A percentile compares a stretch with the other conserved stretches of the same genome.
Evolutionary conservation across 2,797 vertebrate species (phyloP).

Genomic region (Echiichthys vipera): DNA sequence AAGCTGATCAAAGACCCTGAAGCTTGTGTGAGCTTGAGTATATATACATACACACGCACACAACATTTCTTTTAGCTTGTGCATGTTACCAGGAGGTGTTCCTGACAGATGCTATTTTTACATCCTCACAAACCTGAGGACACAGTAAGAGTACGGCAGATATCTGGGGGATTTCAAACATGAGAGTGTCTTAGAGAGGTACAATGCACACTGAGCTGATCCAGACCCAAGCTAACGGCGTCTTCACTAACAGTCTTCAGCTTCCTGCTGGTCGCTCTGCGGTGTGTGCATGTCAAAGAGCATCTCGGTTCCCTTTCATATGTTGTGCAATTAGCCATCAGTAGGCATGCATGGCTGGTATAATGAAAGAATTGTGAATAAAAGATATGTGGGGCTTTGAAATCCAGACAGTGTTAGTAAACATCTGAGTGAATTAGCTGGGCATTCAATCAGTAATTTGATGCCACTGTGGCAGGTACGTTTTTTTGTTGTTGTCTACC

Average conservation of each 20-base stretch:
- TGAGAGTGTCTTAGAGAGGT: conserved; percentile 22
- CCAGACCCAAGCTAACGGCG: conserved; percentile 28
- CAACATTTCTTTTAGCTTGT: neutral
- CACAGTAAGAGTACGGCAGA: conserved; percentile 1
- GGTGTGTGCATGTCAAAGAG: conserved; percentile 76
- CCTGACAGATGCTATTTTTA: conserved; percentile 30
- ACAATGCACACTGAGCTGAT: conserved; percentile 16
- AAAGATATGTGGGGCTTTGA: conserved; percentile 73
- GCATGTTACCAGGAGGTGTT: neutral
- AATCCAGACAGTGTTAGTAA: conserved; percentile 64
- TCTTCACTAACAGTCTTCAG: conserved; percentile 55
- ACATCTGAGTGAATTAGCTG: conserved; percentile 72
- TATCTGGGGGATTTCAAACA: conserved; percentile 37
- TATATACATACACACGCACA: neutral
- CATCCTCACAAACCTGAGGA: conserved; percentile 26
- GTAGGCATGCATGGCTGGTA: conserved; percentile 38
- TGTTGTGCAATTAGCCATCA: conserved; percentile 79
- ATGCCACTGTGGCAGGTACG: too few relatives aligned
- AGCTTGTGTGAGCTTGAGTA: conserved; percentile 3
- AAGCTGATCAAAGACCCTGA: conserved; percentile 61
- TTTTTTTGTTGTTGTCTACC: too few relatives aligned
- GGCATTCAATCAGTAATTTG: too few relatives aligned
- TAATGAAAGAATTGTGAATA: conserved; percentile 75
- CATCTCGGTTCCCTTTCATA: conserved; percentile 73
- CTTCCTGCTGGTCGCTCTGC: conserved; percentile 70